These are phyloP conservation scores for human (Homo sapiens) DNA, from an alignment of 2,113 vertebrate genomes.

Conservation along the genomic window GRCh38 chr6:66741001-66741500, in stretches of 20 bases:
- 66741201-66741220: background rate
- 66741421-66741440: background rate
- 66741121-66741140: background rate
- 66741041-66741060: background rate
- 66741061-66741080: rapidly evolving
- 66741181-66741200: background rate
- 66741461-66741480: background rate
- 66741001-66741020: background rate
- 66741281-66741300: background rate
- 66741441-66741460: background rate
- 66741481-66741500: background rate
- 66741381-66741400: background rate
- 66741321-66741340: background rate
- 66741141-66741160: background rate
- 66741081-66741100: background rate
- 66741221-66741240: background rate
- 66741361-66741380: background rate
- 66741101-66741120: background rate
- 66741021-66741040: background rate
- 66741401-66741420: background rate
- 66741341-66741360: background rate
- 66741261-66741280: background rate
- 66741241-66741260: background rate
- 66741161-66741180: background rate
- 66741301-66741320: no score